Base-by-base conservation (phyloP, 1,140 invertebrate species). In the Ceratoteleas bidentatus region DNA sequence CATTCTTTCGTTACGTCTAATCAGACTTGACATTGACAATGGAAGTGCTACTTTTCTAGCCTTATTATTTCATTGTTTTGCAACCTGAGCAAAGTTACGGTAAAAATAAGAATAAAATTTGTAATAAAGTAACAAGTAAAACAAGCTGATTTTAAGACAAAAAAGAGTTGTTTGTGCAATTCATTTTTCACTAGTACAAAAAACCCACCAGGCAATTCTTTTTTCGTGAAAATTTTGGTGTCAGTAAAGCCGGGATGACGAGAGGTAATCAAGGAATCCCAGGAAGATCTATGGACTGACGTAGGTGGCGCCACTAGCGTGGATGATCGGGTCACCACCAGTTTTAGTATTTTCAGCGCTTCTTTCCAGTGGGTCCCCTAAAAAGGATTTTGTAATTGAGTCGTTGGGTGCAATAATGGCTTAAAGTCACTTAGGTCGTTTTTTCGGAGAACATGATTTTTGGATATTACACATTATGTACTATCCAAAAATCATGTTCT, bases 251-350 rank as follows among this genome's bases (percentile, higher is more conserved):
- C 95, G 6, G 94, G 93, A 90, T 94, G 93, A 3, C 93, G 93
- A 5, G 93, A 92, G 13, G 89, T 87, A 75, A 90, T 87, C 49
- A 90, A 93, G 53, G 90, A 92, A 84, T 92, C 93, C 93, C 90
- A 93, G 1, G 93, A 92, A 0, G 93, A 90, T 52, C 93, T 92
- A 34, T 94, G 92, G 34, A 93, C 87, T 3, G 94, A 93, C 6
- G 93, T 92, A 8, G 94, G 93, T 47, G 94, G 93, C 15, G 94
- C 96, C 34, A 96, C 95, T 45, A 96, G 88, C 62, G 94, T 95
- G 0, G 98, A 99, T 24, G 98, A 99, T 72, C 97, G 93, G 3
- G 97, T 98, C 7, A 99, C 98, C 13, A 99, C 97, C 49, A 99
- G 92, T 91, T 99, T 99, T 13, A 99, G 88, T 61, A 99, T 99